These are phyloP conservation scores for Heterocephalus glaber DNA, from an alignment of 2,113 vertebrate species.

Conservation along the genomic window DNA sequence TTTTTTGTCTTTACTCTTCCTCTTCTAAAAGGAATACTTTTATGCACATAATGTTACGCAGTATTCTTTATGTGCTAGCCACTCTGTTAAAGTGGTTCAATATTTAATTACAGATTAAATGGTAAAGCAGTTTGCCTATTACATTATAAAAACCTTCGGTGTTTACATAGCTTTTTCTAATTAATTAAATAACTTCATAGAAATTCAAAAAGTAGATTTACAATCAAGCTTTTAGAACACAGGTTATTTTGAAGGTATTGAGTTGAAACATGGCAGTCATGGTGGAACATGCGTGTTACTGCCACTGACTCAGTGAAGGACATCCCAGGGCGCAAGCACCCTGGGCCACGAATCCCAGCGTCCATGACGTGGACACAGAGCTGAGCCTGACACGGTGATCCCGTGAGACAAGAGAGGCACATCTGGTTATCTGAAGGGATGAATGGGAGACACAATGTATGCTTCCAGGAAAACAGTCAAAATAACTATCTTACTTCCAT, in stretches of 20 bases:
- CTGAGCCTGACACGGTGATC: neutral
- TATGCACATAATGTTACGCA: constrained; percentile 42
- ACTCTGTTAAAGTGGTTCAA: constrained; percentile 78
- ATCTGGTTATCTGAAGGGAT: neutral
- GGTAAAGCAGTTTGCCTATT: constrained; percentile 67
- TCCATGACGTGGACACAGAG: neutral
- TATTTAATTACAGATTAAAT: constrained; percentile 81
- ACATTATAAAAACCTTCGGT: constrained; percentile 73
- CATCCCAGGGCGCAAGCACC: neutral
- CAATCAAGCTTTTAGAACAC: constrained; percentile 57
- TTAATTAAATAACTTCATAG: constrained; percentile 74
- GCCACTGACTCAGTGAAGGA: neutral
- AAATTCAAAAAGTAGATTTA: constrained; percentile 70
- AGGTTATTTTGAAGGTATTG: constrained; percentile 45
- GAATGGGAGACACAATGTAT: neutral
- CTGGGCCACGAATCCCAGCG: neutral
- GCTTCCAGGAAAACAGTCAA: neutral
- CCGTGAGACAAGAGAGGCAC: neutral
- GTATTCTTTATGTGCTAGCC: constrained; percentile 65
- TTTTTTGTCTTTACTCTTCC: neutral
- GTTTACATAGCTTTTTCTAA: constrained; percentile 73
- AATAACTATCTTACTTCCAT: constrained; percentile 29
- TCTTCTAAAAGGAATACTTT: neutral
- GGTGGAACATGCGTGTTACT: neutral
- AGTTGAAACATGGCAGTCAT: neutral